Evolutionary conservation across 1,140 invertebrate species (phyloP), one percentile per base, ranked within the genome.

Genomic region (Aradophagus sp.): DNA sequence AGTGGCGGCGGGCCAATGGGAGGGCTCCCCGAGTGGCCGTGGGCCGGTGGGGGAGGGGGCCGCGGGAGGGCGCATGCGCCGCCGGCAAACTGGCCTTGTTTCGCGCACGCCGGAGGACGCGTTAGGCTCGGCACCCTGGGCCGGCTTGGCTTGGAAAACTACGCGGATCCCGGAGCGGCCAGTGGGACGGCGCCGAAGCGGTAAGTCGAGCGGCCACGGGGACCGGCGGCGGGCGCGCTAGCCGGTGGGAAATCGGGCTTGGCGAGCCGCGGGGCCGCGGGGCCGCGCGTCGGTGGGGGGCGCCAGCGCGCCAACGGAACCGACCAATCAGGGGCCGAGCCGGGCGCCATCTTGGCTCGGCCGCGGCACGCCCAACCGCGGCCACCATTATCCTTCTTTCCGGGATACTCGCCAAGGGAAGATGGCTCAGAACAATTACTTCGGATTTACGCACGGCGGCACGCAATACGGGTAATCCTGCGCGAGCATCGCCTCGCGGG

Each of bases 351-450:
- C 26, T 56, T 66, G 29, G 14, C 17, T 26, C 62, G 20, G 72
- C 71, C 75, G 78, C 78, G 81, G 80, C 82, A 84, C 83, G 79
- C 81, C 83, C 81, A 79, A 75, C 77, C 61, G 80, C 77, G 80
- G 80, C 81, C 75, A 77, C 74, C 77, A 81, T 83, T 81, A 78
- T 83, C 77, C 80, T 84, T 66, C 81, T 83, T 84, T 84, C 81
- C 81, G 81, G 80, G 81, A 81, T 77, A 73, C 81, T 82, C 74
- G 73, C 65, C 74, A 76, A 76, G 76, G 79, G 81, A 84, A 80
- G 82, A 95, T 95, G 93, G 93, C 93, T 84, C 91, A 93, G 85
- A 95, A 95, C 89, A 95, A 95, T 90, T 95, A 95, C 89, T 94
- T 94, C 86, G 93, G 93, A 77, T 95, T 95, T 90, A 93, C 93